Percentiles rank a stretch among this genome's conserved stretches.
phyloP scores from a whole-genome alignment of 1,140 invertebrate species.

The Dryas iulia region DNA sequence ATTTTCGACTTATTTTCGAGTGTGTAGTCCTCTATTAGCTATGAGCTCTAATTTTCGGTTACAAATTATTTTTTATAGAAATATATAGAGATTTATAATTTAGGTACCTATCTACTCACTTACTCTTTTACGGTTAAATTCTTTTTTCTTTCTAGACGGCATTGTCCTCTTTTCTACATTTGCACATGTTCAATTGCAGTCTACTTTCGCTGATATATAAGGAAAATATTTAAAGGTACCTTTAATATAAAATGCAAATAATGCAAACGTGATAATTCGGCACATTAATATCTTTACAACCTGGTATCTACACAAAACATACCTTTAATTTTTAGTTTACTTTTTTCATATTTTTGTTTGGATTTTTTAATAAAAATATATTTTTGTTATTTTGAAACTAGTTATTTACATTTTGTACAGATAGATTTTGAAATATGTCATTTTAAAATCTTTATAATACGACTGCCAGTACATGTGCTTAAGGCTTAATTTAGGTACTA shows the following conservation, averaged over 20 bases:
- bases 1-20: too few relatives aligned
- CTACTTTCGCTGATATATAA: background rate
- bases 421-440: background rate
- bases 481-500: background rate
- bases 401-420: background rate
- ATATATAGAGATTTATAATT: too few relatives aligned
- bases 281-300: background rate
- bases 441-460: background rate
- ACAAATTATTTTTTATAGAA: too few relatives aligned
- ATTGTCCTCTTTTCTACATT: conserved; percentile 25
- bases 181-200: background rate
- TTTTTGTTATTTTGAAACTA: background rate
- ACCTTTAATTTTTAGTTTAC: background rate
- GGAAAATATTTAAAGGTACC: background rate
- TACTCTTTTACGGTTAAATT: conserved; percentile 44
- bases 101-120: background rate
- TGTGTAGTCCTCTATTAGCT: too few relatives aligned
- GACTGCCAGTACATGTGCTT: background rate
- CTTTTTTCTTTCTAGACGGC: conserved; percentile 43
- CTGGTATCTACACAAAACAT: background rate
- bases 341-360: background rate
- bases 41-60: too few relatives aligned
- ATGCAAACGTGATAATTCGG: background rate
- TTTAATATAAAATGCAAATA: background rate
- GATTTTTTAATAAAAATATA: background rate